Evolutionary conservation across 2,888 invertebrate genomes (phyloP), one percentile per base, ranked within the genome.

Genomic region (Eupsilia transversa): DNA sequence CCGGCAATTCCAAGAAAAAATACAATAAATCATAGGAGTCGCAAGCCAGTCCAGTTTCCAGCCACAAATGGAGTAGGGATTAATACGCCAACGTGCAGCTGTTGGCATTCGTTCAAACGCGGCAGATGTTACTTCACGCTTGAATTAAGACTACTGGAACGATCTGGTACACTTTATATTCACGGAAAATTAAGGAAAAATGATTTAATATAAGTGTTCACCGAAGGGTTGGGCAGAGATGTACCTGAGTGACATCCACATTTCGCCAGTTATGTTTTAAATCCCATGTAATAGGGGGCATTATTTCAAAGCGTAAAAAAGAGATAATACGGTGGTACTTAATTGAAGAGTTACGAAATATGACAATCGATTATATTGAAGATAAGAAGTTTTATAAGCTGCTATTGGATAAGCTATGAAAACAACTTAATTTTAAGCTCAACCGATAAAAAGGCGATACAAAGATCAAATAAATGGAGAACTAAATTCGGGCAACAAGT

Each of bases 31-130:
- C 78, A 82, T 60, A 35, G 52, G 59, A 68, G 64, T 82, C 64
- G 66, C 49, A 66, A 80, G 80, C 75, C 80, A 82, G 80, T 72
- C 67, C 83, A 84, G 82, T 85, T 79, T 80, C 82, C 76, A 87
- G 72, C 74, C 86, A 85, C 87, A 91, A 92, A 93, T 91, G 90
- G 88, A 87, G 89, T 86, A 85, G 71, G 87, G 88, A 92, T 91
- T 90, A 90, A 87, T 87, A 84, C 85, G 89, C 88, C 84, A 83
- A 86, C 83, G 87, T 91, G 89, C 90, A 92, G 88, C 89, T 89
- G 93, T 93, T 95, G 94, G 95, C 95, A 94, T 77, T 89, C 80
- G 89, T 94, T 95, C 95, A 95, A 94, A 89, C 81, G 77, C 74
- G 61, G 70, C 87, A 85, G 86, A 83, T 86, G 86, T 85, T 74